Evolutionary conservation across 2,888 invertebrate species (phyloP).

Genomic region (Chymomyza procnemis): DNA sequence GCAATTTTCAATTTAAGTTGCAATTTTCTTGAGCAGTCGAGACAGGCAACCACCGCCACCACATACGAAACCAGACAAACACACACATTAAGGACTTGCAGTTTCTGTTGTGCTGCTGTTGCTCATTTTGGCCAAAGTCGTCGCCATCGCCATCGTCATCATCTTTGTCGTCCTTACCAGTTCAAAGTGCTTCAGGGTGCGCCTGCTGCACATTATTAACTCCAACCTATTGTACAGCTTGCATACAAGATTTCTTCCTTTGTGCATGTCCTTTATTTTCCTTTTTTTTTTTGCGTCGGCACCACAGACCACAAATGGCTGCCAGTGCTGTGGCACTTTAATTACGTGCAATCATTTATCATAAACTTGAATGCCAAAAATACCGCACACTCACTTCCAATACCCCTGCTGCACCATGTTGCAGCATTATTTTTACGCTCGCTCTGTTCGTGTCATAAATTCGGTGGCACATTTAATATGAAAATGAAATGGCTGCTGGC

Average conservation of each 20-base stretch:
- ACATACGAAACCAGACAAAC: background rate
- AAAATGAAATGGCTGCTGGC: background rate
- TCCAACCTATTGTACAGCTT: conserved; percentile 8
- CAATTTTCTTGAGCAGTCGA: conserved; percentile 19
- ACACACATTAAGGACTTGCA: background rate
- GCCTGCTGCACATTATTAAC: conserved; percentile 63
- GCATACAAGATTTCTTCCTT: background rate
- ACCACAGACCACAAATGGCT: background rate
- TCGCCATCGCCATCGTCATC: too few relatives aligned
- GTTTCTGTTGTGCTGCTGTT: conserved; percentile 30
- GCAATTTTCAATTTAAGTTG: conserved; percentile 38
- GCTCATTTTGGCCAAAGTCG: conserved; percentile 43
- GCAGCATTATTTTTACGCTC: background rate
- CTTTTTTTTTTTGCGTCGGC: background rate
- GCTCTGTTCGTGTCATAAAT: conserved; percentile 4
- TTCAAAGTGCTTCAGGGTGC: background rate
- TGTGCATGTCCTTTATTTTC: conserved; percentile 1
- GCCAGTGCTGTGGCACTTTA: conserved; percentile 43
- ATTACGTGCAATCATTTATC: conserved; percentile 61
- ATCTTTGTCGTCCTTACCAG: too few relatives aligned
- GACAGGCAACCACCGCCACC: background rate
- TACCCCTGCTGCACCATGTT: background rate
- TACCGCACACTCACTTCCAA: conserved; percentile 22
- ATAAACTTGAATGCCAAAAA: conserved; percentile 44
- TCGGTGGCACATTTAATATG: conserved; percentile 4